phyloP scores from a whole-genome alignment of 1,140 invertebrate genomes.

The Pseudachorutes palmiensis region DNA sequence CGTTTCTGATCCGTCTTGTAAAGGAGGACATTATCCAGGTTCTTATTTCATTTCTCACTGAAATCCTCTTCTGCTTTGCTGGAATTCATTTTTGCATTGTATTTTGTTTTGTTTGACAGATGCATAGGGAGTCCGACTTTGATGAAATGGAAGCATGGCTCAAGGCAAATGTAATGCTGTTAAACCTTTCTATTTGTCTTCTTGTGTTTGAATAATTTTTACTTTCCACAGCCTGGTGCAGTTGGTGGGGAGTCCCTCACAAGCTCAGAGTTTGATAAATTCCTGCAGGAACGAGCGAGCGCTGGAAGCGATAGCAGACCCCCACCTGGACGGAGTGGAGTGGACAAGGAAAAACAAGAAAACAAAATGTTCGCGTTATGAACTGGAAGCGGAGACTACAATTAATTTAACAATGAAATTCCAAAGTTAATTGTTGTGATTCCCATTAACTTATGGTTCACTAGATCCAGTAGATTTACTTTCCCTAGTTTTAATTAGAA shows the following conservation, averaged over 20 bases:
- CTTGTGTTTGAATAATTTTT: constrained; percentile 6
- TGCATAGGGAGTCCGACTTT: constrained; percentile 75
- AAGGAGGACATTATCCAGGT: constrained; percentile 35
- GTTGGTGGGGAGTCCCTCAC: constrained; percentile 53
- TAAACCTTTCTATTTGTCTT: constrained; percentile 30
- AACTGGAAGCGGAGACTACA: no score
- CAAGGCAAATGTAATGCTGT: constrained; percentile 56
- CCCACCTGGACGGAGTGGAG: constrained; percentile 30
- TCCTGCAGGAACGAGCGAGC: constrained; percentile 77
- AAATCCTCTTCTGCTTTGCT: constrained; percentile 4
- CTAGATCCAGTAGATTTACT: not conserved
- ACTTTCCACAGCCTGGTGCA: constrained; percentile 29
- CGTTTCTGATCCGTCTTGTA: not conserved
- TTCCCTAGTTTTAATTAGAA: no score
- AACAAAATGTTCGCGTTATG: constrained; percentile 21
- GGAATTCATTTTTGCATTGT: no score
- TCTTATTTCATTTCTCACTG: constrained; percentile 15
- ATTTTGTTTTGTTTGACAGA: constrained; percentile 45
- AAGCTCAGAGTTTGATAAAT: constrained; percentile 85
- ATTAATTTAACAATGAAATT: no score
- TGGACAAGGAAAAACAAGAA: constrained; percentile 23
- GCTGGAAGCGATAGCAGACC: constrained; percentile 49
- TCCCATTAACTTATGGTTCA: no score
- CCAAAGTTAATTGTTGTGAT: no score
- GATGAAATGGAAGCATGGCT: constrained; percentile 92